Evolutionary conservation across 2,113 vertebrate species (phyloP), one percentile per base, ranked within the genome.

Genomic region (Vulpes vulpes): DNA sequence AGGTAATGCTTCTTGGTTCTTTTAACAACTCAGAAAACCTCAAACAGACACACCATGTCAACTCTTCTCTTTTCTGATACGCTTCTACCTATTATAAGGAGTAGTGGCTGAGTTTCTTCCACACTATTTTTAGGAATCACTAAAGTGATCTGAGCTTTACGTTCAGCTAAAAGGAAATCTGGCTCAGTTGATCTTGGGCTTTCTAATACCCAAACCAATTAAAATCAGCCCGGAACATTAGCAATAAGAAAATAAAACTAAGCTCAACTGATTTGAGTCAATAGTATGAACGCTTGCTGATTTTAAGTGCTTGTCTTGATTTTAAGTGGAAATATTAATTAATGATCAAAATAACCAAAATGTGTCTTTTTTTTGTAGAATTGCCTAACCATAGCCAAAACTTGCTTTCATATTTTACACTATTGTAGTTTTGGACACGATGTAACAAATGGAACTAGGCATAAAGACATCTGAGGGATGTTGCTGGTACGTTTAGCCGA

Each of bases 181-280:
- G 22, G 11, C 8, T 95, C 2, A 74, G 74, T 38, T 67, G 85
- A 57, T 84, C 64, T 35, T 86, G 88, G 30, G 11, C 35, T 83
- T 98, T 96, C 30, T 95, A 87, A n/a, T n/a, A 90, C 16, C 4
- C 17, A 78, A 89, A 81, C 19, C 19, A 83, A 62, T 69, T 67
- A 84, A 78, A 10, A 60, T 49, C 22, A 69, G 59, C 11, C 12
- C 59, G 11, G 10, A 51, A 84, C 2, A 64, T 84, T 53, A 57
- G 11, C 86, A 65, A 11, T 25, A 55, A 84, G 59, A 94, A 91
- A 91, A 64, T 74, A 71, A 94, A 96, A 64, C 3, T 15, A 80
- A 93, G 20, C 25, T 73, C 27, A 32, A 49, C 17, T 5, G 73
- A 62, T 94, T 64, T n/a, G 35, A 79, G 19, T 90, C 71, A 62